Percentiles rank a stretch among this genome's conserved stretches.
Conservation (phyloP, 2,797 vertebrate genomes). For the Ctenopoma multispine region DNA sequence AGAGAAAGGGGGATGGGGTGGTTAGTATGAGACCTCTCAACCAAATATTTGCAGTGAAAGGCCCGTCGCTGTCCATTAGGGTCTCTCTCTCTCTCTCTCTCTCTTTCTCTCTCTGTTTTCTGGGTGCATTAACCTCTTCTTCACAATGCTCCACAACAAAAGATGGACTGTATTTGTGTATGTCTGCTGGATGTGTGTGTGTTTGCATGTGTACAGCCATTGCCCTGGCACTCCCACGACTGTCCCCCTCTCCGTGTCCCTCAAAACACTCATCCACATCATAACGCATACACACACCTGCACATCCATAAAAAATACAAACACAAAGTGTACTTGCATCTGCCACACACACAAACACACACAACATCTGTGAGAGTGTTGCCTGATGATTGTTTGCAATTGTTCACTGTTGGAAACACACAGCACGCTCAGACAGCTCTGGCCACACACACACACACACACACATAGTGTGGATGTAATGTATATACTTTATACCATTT, state of each 20-base stretch:
- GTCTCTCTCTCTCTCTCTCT: constrained; percentile 39
- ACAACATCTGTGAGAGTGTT: constrained; percentile 8
- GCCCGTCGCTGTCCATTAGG: constrained; percentile 68
- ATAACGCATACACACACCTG: constrained; percentile 29
- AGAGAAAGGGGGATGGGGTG: constrained; percentile 43
- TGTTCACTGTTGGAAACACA: constrained; percentile 13
- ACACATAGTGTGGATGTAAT: no score
- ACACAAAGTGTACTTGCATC: constrained; percentile 4
- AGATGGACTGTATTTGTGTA: constrained; percentile 46
- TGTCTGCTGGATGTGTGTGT: constrained; percentile 12
- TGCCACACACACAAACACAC: neutral
- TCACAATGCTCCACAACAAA: constrained; percentile 71
- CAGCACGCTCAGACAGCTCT: constrained; percentile 4
- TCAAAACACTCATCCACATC: constrained; percentile 31
- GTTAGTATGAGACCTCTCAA: constrained; percentile 50
- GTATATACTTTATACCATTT: neutral
- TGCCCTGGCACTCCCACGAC: constrained; percentile 22
- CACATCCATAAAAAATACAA: constrained; percentile 13
- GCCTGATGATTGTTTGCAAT: constrained; percentile 3
- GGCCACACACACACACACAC: constrained; percentile 15
- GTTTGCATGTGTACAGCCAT: neutral
- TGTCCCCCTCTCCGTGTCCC: constrained; percentile 14
- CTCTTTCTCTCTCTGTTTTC: constrained; percentile 36
- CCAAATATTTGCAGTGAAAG: constrained; percentile 78
- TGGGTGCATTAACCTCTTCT: constrained; percentile 73